Evolutionary conservation across 2,888 invertebrate genomes (phyloP).

Genomic region (Bedellia somnulentella): DNA sequence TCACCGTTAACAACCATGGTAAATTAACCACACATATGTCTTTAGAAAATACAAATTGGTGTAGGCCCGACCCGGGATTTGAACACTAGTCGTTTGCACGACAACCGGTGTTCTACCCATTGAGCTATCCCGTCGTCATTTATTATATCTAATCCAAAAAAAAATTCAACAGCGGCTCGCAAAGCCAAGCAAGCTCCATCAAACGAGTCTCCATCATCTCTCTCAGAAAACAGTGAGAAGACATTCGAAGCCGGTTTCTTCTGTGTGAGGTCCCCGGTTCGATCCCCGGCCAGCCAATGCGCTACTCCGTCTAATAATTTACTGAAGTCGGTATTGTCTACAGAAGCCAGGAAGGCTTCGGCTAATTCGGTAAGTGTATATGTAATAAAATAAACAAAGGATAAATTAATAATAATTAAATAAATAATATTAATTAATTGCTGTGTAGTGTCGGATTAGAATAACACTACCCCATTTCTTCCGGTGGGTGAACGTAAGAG

Average conservation of each 20-base stretch:
- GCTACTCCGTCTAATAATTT: conserved; percentile 14
- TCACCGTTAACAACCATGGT: no score
- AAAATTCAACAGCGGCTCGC: conserved; percentile 24
- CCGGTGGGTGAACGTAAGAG: no score
- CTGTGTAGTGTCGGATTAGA: no score
- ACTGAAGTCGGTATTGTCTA: conserved; percentile 35
- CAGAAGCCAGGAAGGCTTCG: conserved; percentile 37
- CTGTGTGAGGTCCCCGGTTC: conserved; percentile 37
- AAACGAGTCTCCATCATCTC: conserved; percentile 1
- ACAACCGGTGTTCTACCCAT: no score
- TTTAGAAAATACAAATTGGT: no score
- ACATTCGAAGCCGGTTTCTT: conserved; percentile 52
- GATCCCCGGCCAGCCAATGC: conserved; percentile 13
- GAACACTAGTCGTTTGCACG: no score
- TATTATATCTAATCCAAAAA: no score
- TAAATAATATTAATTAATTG: background rate
- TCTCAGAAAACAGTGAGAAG: conserved; percentile 15
- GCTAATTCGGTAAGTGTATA: conserved; percentile 2
- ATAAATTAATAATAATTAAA: background rate
- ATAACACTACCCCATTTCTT: no score
- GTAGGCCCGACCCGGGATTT: no score
- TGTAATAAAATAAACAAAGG: background rate
- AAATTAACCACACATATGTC: no score
- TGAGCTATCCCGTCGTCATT: no score
- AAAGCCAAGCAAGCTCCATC: conserved; percentile 28